Percentiles rank a stretch among this genome's conserved stretches.
Conservation (phyloP, 2,113 vertebrate species). For the Columba livia region DNA sequence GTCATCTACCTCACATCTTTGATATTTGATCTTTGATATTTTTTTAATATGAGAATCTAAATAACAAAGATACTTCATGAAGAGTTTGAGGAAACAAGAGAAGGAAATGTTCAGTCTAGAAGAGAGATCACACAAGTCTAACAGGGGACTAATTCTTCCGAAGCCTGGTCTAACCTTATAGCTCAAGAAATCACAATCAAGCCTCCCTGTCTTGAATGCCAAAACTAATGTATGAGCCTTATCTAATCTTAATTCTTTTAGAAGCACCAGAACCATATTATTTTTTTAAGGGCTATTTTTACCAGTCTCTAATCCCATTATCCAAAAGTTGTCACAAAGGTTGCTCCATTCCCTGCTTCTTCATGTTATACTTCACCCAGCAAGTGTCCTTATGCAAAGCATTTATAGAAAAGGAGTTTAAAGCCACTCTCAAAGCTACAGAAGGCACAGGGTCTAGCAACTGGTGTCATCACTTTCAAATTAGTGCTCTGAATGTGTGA, state of each 20-base stretch:
- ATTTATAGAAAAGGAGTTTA: not conserved
- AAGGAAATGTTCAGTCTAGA: not conserved
- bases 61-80: not conserved
- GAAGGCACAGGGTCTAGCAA: not conserved
- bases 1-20: not conserved
- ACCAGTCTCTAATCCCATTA: not conserved
- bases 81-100: not conserved
- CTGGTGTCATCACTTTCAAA: not conserved
- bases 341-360: not conserved
- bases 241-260: not conserved
- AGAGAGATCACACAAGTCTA: not conserved
- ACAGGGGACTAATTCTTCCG: not conserved
- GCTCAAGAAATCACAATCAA: not conserved
- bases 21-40: not conserved
- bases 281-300: not conserved
- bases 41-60: not conserved
- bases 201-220: not conserved
- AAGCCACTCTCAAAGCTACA: not conserved
- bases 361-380: not conserved
- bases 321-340: not conserved
- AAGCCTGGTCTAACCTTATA: not conserved
- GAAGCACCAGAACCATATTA: not conserved
- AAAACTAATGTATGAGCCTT: not conserved
- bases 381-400: not conserved
- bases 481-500: not conserved